Conservation (phyloP, 2,113 vertebrate species). For the Strigops habroptila region DNA sequence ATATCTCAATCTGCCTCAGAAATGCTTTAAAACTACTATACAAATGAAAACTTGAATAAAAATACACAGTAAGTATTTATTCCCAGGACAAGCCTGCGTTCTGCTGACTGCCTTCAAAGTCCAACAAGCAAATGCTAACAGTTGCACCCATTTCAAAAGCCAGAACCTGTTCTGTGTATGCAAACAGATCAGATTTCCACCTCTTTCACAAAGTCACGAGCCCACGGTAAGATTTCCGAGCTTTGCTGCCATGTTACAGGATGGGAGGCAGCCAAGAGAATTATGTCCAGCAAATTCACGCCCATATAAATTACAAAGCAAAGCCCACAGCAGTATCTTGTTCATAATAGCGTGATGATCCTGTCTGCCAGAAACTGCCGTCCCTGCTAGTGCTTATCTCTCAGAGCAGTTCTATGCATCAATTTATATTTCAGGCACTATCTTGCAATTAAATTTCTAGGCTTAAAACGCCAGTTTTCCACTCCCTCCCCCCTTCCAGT, state of each 20-base stretch:
- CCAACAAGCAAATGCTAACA: background rate
- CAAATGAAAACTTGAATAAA: background rate
- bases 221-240: background rate
- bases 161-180: background rate
- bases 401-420: slow-evolving; percentile 3
- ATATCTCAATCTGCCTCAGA: background rate
- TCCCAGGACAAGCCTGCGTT: background rate
- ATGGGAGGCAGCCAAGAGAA: background rate
- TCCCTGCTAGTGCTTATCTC: slow-evolving; percentile 7
- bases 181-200: background rate
- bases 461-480: slow-evolving; percentile 22
- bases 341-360: background rate
- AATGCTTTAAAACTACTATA: background rate
- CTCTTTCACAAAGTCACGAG: background rate
- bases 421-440: slow-evolving; percentile 26
- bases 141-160: background rate
- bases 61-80: background rate
- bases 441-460: slow-evolving; percentile 38
- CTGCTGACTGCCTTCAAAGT: background rate
- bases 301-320: slow-evolving; percentile 20
- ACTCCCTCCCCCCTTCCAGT: background rate
- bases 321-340: slow-evolving; percentile 18
- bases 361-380: background rate
- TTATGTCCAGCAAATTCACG: background rate
- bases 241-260: background rate